These are phyloP conservation scores for Glossophaga mutica DNA, from an alignment of 2,797 vertebrate genomes.

Conservation along the genomic window DNA sequence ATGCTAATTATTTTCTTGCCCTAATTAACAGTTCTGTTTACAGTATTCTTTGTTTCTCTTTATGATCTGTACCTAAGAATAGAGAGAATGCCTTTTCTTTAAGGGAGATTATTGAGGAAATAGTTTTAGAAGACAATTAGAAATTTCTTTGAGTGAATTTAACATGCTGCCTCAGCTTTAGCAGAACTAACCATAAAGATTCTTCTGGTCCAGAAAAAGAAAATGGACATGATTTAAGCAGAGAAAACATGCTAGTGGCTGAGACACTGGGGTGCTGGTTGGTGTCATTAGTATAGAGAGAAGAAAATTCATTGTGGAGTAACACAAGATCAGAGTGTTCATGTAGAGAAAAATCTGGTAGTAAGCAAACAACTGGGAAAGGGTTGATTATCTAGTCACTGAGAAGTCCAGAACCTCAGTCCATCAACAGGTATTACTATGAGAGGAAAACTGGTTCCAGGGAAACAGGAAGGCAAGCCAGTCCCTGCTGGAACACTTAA, in stretches of 20 bases:
- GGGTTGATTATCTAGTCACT: neutral
- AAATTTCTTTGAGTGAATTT: neutral
- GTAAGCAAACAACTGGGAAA: neutral
- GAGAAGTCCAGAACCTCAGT: neutral
- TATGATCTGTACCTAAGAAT: conserved; percentile 61
- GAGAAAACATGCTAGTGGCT: neutral
- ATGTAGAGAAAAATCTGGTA: neutral
- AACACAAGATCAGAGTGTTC: neutral
- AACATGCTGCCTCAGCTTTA: neutral
- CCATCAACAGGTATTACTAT: neutral
- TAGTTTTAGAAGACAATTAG: conserved; percentile 67
- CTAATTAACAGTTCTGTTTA: conserved; percentile 34
- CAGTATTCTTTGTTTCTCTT: conserved; percentile 66
- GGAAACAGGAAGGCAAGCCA: neutral
- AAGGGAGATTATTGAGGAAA: conserved; percentile 64
- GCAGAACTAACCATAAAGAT: conserved; percentile 30
- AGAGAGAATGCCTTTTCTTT: conserved; percentile 70
- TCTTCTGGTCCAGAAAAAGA: conserved; percentile 48
- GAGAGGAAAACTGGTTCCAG: neutral
- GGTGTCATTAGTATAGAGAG: neutral
- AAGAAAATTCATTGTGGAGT: neutral
- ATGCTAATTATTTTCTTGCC: conserved; percentile 38
- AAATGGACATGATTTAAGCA: neutral
- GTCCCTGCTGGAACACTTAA: no score
- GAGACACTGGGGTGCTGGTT: neutral